These are phyloP conservation scores for Oxycera nigricornis DNA, from an alignment of 2,888 invertebrate species.

Conservation along the genomic window DNA sequence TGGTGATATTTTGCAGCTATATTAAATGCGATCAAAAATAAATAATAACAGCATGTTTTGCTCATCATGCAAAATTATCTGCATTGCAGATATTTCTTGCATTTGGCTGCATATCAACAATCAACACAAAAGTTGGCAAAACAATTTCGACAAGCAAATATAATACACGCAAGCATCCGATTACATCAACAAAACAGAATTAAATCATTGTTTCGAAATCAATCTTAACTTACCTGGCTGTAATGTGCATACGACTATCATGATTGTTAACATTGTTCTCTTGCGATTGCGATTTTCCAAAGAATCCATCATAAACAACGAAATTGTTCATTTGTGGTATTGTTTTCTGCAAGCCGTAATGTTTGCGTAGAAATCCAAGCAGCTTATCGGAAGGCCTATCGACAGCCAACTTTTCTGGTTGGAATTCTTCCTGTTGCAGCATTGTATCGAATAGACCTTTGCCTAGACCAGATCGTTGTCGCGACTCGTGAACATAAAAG, in stretches of 20 bases:
- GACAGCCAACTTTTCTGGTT: constrained; percentile 81
- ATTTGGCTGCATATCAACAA: too few relatives aligned
- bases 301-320: constrained; percentile 85
- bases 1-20: too few relatives aligned
- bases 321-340: constrained; percentile 88
- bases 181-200: too few relatives aligned
- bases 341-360: constrained; percentile 72
- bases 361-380: constrained; percentile 81
- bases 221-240: constrained; percentile 56
- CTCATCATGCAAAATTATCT: too few relatives aligned
- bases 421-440: constrained; percentile 74
- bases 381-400: constrained; percentile 93
- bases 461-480: constrained; percentile 87
- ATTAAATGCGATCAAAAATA: too few relatives aligned
- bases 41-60: too few relatives aligned
- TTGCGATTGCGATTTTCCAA: constrained; percentile 57
- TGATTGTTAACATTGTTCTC: constrained; percentile 49
- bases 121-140: too few relatives aligned
- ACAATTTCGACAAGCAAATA: too few relatives aligned
- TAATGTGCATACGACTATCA: constrained; percentile 53
- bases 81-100: too few relatives aligned
- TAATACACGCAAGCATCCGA: too few relatives aligned
- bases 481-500: constrained; percentile 86
- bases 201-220: too few relatives aligned
- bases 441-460: constrained; percentile 85